phyloP scores from a whole-genome alignment of 2,113 vertebrate species.

The Eurypyga helias region DNA sequence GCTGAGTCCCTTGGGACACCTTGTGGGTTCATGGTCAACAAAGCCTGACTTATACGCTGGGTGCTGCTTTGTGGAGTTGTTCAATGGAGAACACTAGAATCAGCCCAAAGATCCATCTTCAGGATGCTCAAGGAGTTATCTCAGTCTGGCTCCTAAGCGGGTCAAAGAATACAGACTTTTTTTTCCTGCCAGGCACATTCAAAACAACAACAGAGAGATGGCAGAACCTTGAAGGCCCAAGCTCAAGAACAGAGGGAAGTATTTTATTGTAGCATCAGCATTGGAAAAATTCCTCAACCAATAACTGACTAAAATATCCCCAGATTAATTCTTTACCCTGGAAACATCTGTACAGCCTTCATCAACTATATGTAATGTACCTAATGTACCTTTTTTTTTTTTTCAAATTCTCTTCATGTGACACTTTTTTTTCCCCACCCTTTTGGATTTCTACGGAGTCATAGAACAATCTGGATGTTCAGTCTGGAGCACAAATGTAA shows the following conservation, averaged over 20 bases:
- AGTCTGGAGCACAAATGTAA: neutral
- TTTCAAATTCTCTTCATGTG: neutral
- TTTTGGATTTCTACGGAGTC: neutral
- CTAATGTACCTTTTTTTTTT: neutral
- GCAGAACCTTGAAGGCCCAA: neutral
- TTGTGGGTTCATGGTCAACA: neutral
- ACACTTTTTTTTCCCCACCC: neutral
- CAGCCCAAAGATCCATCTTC: neutral
- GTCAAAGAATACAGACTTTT: neutral
- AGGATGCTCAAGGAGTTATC: neutral
- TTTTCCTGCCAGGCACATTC: fast-evolving
- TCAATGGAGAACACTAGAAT: neutral
- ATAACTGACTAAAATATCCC: neutral
- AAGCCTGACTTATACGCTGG: neutral
- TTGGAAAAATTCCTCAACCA: neutral
- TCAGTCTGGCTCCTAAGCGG: neutral
- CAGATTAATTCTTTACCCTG: neutral
- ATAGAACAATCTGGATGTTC: neutral
- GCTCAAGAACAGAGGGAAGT: neutral
- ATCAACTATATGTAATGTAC: neutral
- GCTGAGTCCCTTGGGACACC: neutral
- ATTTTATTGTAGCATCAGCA: neutral
- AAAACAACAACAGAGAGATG: neutral
- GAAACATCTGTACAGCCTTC: neutral
- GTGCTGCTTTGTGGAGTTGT: neutral